These are phyloP conservation scores for Chloropsis cyanopogon DNA, from an alignment of 2,113 vertebrate genomes.

Conservation along the genomic window DNA sequence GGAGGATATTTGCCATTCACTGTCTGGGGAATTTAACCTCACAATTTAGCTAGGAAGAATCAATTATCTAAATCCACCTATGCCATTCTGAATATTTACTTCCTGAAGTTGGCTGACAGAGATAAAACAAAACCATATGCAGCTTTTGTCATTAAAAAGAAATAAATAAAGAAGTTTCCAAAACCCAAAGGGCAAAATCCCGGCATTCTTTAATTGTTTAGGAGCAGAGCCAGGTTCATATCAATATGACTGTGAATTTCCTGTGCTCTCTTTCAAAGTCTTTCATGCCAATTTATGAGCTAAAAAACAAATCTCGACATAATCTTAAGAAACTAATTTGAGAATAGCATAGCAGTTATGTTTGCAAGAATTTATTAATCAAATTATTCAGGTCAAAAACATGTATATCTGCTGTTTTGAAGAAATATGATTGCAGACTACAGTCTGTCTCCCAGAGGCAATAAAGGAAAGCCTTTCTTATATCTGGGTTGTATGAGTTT, in stretches of 20 bases:
- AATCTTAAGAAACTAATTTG: background rate
- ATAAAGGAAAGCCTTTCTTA: background rate
- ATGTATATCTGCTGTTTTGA: background rate
- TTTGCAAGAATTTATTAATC: background rate
- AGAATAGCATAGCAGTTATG: background rate
- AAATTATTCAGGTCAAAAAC: background rate
- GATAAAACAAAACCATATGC: background rate
- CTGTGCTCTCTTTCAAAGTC: background rate
- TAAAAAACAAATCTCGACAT: background rate
- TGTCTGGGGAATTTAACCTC: background rate
- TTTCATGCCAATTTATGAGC: background rate
- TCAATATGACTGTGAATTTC: background rate
- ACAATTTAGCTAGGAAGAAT: background rate
- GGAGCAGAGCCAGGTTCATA: background rate
- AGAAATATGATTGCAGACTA: background rate
- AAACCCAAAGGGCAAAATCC: slow-evolving; percentile 13
- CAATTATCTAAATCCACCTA: background rate
- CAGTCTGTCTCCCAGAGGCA: background rate
- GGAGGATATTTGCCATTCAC: background rate
- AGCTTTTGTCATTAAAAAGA: background rate
- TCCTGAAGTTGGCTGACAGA: background rate
- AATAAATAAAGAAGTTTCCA: background rate
- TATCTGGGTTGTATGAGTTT: background rate
- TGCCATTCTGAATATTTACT: slow-evolving; percentile 3
- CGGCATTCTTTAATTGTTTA: background rate